A percentile compares a stretch with the other conserved stretches of the same genome.
Conservation (phyloP, 2,888 invertebrate genomes). For the Ophion obscuratus region DNA sequence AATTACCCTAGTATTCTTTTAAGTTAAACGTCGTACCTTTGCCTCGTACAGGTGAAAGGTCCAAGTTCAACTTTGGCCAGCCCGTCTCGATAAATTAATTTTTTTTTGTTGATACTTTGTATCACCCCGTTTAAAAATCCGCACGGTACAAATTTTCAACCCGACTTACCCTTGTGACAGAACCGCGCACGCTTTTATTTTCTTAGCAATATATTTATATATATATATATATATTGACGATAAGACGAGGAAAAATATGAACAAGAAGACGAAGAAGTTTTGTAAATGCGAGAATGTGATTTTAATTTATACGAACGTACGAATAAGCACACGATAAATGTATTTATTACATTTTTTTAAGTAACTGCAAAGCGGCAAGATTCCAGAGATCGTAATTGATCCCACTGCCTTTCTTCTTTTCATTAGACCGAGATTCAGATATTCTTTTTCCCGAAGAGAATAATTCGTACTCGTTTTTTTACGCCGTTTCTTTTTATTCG, state of each 20-base stretch:
- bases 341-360: conserved; percentile 69
- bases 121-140: conserved; percentile 72
- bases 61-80: conserved; percentile 60
- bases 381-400: conserved; percentile 50
- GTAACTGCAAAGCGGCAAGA: conserved; percentile 66
- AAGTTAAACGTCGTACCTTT: conserved; percentile 62
- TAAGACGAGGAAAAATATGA: conserved; percentile 34
- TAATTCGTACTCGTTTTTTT: conserved; percentile 13
- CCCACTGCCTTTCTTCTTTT: conserved; percentile 31
- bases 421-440: conserved; percentile 9
- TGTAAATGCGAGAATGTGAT: conserved; percentile 69
- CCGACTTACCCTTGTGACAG: conserved; percentile 18
- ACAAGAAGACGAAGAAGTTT: conserved; percentile 35
- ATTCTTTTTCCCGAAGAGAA: conserved; percentile 14
- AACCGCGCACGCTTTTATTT: conserved; percentile 60
- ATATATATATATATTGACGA: conserved; percentile 78
- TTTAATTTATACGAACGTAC: conserved; percentile 68
- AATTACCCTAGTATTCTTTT: conserved; percentile 74
- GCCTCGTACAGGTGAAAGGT: neutral
- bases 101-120: conserved; percentile 62
- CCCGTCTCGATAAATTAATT: conserved; percentile 74
- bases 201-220: conserved; percentile 69
- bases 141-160: conserved; percentile 78
- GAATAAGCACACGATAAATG: conserved; percentile 61
- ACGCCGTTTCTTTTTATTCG: conserved; percentile 17